Conservation (phyloP, 2,113 vertebrate genomes). For the Nycticryphes semicollaris region DNA sequence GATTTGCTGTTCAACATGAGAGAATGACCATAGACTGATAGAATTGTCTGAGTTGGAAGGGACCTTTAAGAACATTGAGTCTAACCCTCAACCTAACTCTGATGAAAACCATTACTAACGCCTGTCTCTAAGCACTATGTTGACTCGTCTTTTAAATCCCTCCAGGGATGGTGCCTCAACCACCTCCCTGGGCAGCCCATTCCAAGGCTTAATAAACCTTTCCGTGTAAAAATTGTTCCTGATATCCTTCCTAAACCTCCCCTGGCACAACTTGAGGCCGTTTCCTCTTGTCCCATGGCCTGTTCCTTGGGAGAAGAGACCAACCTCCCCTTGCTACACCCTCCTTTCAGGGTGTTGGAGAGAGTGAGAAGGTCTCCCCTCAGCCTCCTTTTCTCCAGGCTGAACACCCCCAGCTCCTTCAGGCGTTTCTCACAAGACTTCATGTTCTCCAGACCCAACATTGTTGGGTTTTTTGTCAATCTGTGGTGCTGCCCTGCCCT, state of each 20-base stretch:
- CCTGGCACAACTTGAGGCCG: no score
- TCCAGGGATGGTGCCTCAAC: not conserved
- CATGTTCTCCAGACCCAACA: not conserved
- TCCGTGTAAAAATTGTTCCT: not conserved
- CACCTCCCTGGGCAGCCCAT: not conserved
- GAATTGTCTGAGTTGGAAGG: no score
- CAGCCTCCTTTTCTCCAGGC: not conserved
- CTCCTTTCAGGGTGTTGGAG: not conserved
- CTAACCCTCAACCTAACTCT: no score
- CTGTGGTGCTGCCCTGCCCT: not conserved
- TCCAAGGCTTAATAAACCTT: no score
- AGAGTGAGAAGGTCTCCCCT: not conserved
- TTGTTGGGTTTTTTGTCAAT: fast-evolving
- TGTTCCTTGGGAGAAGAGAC: not conserved
- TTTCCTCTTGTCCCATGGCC: not conserved
- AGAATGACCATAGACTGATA: no score
- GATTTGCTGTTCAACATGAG: no score
- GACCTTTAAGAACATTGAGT: no score
- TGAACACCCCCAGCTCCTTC: not conserved
- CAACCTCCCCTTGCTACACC: not conserved
- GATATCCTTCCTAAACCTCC: not conserved
- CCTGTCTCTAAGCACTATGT: no score
- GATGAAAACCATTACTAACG: no score
- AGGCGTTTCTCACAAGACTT: not conserved
- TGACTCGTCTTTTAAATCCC: not conserved